Conservation (phyloP, 2,888 invertebrate genomes). For the Diplazon laetatorius region DNA sequence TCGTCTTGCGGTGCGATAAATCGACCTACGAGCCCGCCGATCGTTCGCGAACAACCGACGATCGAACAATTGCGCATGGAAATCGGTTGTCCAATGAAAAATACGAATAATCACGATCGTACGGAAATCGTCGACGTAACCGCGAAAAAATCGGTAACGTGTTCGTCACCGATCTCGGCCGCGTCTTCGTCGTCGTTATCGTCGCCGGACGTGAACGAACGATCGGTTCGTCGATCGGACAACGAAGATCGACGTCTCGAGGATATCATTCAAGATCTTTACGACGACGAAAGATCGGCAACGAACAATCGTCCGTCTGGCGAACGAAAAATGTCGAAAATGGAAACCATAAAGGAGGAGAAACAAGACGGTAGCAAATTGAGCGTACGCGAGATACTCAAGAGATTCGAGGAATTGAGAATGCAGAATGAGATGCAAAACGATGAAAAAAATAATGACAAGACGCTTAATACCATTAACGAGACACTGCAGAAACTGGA, state of each 20-base stretch:
- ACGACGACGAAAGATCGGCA: conserved; percentile 73
- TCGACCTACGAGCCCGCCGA: conserved; percentile 22
- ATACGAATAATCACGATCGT: conserved; percentile 69
- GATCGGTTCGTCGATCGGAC: conserved; percentile 59
- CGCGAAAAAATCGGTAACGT: conserved; percentile 55
- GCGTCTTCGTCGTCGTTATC: conserved; percentile 56
- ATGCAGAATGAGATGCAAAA: conserved; percentile 70
- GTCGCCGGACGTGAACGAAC: conserved; percentile 62
- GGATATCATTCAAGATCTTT: conserved; percentile 78
- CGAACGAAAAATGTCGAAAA: conserved; percentile 81
- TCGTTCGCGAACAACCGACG: conserved; percentile 70
- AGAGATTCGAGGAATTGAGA: conserved; percentile 89
- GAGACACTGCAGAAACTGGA: conserved; percentile 82
- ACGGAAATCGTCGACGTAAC: conserved; percentile 63
- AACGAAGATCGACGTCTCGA: conserved; percentile 74
- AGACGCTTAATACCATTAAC: conserved; percentile 81
- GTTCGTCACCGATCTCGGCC: conserved; percentile 41
- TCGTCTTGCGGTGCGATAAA: conserved; percentile 23
- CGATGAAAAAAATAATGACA: conserved; percentile 78
- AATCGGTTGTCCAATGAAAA: conserved; percentile 76
- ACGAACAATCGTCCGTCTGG: conserved; percentile 68
- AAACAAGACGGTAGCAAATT: conserved; percentile 89
- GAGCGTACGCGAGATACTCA: conserved; percentile 92
- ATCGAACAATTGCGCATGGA: conserved; percentile 79
- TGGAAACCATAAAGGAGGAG: conserved; percentile 93